Percentiles rank a stretch among this genome's conserved stretches.
Evolutionary conservation across 92 coral and sea anemone species (phyloP).

Genomic region (Actinostola sp.): DNA sequence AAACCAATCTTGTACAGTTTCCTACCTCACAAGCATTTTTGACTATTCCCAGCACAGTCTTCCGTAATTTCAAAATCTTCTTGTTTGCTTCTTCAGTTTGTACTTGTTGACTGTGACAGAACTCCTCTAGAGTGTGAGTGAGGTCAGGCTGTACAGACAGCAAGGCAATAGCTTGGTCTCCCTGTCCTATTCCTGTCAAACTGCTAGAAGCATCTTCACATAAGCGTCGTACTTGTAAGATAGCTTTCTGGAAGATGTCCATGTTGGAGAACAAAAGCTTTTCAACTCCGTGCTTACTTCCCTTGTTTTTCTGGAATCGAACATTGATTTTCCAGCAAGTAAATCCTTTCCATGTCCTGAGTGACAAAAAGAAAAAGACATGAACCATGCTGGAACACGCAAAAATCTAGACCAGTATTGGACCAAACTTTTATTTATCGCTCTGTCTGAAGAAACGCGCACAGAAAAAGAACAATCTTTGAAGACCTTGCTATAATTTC

Average conservation of each 20-base stretch:
- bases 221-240: slow-evolving; percentile 66
- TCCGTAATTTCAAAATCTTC: slow-evolving; percentile 63
- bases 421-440: too few relatives aligned
- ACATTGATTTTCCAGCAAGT: slow-evolving; percentile 92
- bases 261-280: slow-evolving; percentile 67
- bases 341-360: slow-evolving; percentile 92
- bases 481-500: too few relatives aligned
- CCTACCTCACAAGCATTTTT: slow-evolving; percentile 89
- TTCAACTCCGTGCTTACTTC: slow-evolving; percentile 68
- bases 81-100: slow-evolving; percentile 69
- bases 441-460: too few relatives aligned
- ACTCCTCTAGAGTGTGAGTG: slow-evolving; percentile 73
- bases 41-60: slow-evolving; percentile 66
- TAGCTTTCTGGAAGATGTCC: slow-evolving; percentile 65
- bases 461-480: too few relatives aligned
- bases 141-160: slow-evolving; percentile 46
- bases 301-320: slow-evolving; percentile 62
- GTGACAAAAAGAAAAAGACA: neutral
- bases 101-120: slow-evolving; percentile 42
- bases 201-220: slow-evolving; percentile 95
- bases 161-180: slow-evolving; percentile 66
- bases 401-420: too few relatives aligned
- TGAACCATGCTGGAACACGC: too few relatives aligned
- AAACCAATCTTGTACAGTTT: too few relatives aligned
- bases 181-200: slow-evolving; percentile 74